phyloP scores from a whole-genome alignment of 2,888 invertebrate species.

The Mythimna impura region DNA sequence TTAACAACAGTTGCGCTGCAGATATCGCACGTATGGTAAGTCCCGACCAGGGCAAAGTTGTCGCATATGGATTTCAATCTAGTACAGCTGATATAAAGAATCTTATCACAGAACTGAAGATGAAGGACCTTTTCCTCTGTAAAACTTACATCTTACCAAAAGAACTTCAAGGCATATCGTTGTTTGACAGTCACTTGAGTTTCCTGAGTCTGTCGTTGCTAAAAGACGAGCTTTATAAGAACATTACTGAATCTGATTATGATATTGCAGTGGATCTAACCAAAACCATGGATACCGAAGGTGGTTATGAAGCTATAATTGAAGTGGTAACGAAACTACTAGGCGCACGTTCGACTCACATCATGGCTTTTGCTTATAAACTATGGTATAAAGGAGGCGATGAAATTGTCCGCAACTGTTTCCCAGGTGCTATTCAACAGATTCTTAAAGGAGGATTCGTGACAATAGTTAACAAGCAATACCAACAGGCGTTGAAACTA shows the following conservation, averaged over 20 bases:
- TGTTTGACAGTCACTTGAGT: constrained; percentile 64
- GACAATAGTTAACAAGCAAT: constrained; percentile 63
- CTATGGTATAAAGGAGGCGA: constrained; percentile 62
- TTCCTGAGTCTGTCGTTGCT: constrained; percentile 66
- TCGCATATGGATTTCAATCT: constrained; percentile 69
- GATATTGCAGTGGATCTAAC: constrained; percentile 65
- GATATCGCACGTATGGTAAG: constrained; percentile 74
- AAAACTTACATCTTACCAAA: constrained; percentile 60
- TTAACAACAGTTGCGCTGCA: constrained; percentile 72
- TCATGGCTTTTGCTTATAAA: constrained; percentile 66
- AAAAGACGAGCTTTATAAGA: constrained; percentile 59
- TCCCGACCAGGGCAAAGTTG: constrained; percentile 65
- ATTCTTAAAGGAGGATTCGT: constrained; percentile 64
- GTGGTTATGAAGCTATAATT: constrained; percentile 44
- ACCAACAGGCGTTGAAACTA: constrained; percentile 65
- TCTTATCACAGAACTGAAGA: constrained; percentile 61
- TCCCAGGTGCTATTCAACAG: constrained; percentile 64
- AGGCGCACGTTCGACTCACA: constrained; percentile 44
- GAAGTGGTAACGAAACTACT: constrained; percentile 64
- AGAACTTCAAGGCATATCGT: constrained; percentile 59
- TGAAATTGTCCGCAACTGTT: constrained; percentile 60
- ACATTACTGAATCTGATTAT: constrained; percentile 56
- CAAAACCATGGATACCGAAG: constrained; percentile 54
- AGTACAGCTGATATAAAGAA: constrained; percentile 63
- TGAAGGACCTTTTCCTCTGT: constrained; percentile 62